phyloP scores from a whole-genome alignment of 2,113 vertebrate species.

The Barbus barbus region DNA sequence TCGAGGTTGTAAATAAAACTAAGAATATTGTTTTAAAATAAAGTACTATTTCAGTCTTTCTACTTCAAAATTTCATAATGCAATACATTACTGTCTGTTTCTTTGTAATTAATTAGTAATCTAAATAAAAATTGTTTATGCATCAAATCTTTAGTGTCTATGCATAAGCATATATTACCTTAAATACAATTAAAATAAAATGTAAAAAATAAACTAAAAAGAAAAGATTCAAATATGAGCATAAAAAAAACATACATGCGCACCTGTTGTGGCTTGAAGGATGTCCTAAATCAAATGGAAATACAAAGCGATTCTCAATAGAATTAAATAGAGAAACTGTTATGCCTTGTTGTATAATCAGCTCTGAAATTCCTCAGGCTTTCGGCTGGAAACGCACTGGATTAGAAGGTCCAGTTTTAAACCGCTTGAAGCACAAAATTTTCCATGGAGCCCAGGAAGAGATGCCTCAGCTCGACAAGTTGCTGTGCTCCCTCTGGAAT shows the following conservation, averaged over 20 bases:
- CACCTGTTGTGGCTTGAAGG: background rate
- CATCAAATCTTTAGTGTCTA: background rate
- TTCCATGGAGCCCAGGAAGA: slow-evolving; percentile 33
- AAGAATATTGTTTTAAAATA: background rate
- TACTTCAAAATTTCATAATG: too few species aligned
- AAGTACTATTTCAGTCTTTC: background rate
- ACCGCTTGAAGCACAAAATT: slow-evolving; percentile 53
- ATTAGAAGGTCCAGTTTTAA: slow-evolving; percentile 55
- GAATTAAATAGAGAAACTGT: background rate
- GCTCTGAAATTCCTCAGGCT: slow-evolving; percentile 66
- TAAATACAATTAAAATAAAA: background rate
- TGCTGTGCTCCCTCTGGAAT: background rate
- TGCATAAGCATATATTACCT: background rate
- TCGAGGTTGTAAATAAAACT: background rate
- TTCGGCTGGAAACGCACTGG: slow-evolving; percentile 55
- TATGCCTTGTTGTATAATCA: slow-evolving; percentile 55
- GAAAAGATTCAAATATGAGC: background rate
- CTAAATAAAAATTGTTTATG: background rate
- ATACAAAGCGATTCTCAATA: background rate
- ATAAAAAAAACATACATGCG: background rate
- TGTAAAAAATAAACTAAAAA: background rate
- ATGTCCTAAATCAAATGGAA: background rate
- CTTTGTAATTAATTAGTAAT: background rate
- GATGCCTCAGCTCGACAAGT: slow-evolving; percentile 35
- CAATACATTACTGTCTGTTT: background rate